These are phyloP conservation scores for Himalopsyche japonica DNA, from an alignment of 2,888 invertebrate species.

Conservation along the genomic window DNA sequence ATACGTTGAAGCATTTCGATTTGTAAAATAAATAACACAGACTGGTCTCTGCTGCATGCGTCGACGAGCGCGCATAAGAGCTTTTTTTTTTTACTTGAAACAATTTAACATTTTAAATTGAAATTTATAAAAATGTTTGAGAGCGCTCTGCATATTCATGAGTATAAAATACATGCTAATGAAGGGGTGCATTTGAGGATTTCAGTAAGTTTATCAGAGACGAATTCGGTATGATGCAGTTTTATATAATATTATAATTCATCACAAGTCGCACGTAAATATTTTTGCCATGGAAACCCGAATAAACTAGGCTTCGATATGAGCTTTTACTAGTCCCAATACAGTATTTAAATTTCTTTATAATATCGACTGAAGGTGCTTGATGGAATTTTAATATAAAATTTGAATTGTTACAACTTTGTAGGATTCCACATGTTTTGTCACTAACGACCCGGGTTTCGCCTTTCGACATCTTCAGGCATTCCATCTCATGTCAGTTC, in stretches of 20 bases:
- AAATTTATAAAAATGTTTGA: slow-evolving; percentile 28
- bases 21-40: background rate
- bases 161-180: slow-evolving; percentile 26
- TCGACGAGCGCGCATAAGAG: background rate
- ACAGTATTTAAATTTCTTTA: too few species aligned
- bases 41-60: background rate
- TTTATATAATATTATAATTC: background rate
- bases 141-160: slow-evolving; percentile 28
- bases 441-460: too few species aligned
- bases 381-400: too few species aligned
- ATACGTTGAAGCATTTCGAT: background rate
- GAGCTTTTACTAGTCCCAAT: too few species aligned
- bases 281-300: too few species aligned
- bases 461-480: too few species aligned
- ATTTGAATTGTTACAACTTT: too few species aligned
- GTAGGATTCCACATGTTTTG: too few species aligned
- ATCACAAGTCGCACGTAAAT: too few species aligned
- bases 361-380: too few species aligned
- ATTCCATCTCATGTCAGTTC: too few species aligned
- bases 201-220: background rate
- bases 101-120: slow-evolving; percentile 24
- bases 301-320: too few species aligned
- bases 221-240: background rate
- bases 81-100: background rate
- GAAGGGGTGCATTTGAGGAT: slow-evolving; percentile 15